Base-by-base conservation (phyloP, 1,140 invertebrate genomes). In the Protaetia brevitarsis region DNA sequence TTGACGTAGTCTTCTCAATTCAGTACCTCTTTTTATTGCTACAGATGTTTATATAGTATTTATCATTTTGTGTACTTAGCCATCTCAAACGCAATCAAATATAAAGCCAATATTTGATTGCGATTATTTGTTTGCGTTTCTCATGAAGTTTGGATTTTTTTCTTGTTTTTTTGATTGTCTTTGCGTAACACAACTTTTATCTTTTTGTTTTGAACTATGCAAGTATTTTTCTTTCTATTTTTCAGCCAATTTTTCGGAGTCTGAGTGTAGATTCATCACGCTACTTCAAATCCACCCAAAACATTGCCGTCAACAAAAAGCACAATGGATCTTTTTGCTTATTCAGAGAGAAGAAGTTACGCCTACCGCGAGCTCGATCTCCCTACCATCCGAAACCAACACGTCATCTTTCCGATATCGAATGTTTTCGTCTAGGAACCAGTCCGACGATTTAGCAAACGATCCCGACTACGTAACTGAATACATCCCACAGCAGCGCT, bases 241-340 rank as follows among this genome's bases (percentile, higher is more conserved):
- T 51, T 21, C 19, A 51, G 41, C 41, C 41, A 51, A 51, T 51
- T 51, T 23, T 51, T 51, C 41, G 41, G 19, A 51, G 41, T 19
- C 8, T 51, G 10, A 51, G 41, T 10, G 16, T 51, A 51, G 41
- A 51, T 51, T 51, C 41, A 19, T 51, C 41, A 10, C 41, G 26
- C 11, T 1, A 7, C 5, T 10, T 19, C 19, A 51, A 23, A 51
- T 23, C 41, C 3, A 10, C 11, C 2, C 26, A 16, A 19, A 8
- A 19, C 3, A 23, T 23, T 3, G 3, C 41, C 11, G 16, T 51
- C 41, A 23, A 51, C 19, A 51, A 4, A 21, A 51, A 4, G 5
- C 5, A 10, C 21, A 51, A 23, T 23, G 5, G 6, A 51, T 1
- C 19, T 1, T 51, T 8, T 11, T 19, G 3, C 6, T 1, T 51